Conservation (phyloP, 2,888 invertebrate species). For the Drosophila macrothrix region DNA sequence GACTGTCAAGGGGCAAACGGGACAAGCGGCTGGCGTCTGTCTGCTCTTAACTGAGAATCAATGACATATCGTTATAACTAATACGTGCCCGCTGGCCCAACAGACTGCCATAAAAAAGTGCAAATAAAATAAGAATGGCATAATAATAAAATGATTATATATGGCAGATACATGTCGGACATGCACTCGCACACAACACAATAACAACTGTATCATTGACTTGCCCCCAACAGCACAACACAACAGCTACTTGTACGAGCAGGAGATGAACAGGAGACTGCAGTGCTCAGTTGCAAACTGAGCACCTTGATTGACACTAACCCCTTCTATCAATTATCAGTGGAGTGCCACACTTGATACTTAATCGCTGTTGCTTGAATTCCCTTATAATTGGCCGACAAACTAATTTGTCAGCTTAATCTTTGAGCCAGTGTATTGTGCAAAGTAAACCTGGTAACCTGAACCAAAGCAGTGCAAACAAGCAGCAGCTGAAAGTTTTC, state of each 20-base stretch:
- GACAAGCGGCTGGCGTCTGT: constrained; percentile 18
- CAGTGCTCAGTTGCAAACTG: neutral
- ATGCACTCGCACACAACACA: constrained; percentile 4
- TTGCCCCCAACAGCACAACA: neutral
- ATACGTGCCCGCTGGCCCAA: constrained; percentile 70
- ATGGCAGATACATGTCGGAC: constrained; percentile 13
- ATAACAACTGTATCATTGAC: constrained; percentile 46
- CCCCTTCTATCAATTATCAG: neutral
- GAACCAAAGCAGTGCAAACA: constrained; percentile 26
- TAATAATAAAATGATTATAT: constrained; percentile 59
- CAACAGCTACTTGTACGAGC: neutral
- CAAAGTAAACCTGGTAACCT: constrained; percentile 11
- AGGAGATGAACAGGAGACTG: neutral
- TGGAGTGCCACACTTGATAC: neutral
- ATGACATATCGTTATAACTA: constrained; percentile 78
- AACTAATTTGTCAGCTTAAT: constrained; percentile 42
- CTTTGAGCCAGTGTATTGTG: constrained; percentile 14
- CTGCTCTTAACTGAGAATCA: constrained; percentile 72
- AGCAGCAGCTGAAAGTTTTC: constrained; percentile 44
- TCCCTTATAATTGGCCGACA: constrained; percentile 45
- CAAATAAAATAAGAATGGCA: constrained; percentile 55
- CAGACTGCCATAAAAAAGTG: constrained; percentile 59
- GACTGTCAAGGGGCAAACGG: constrained; percentile 63
- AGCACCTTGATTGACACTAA: neutral
- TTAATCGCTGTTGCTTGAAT: constrained; percentile 18